Evolutionary conservation across 2,113 vertebrate species (phyloP), one percentile per base, ranked within the genome.

Genomic region (Pica pica): DNA sequence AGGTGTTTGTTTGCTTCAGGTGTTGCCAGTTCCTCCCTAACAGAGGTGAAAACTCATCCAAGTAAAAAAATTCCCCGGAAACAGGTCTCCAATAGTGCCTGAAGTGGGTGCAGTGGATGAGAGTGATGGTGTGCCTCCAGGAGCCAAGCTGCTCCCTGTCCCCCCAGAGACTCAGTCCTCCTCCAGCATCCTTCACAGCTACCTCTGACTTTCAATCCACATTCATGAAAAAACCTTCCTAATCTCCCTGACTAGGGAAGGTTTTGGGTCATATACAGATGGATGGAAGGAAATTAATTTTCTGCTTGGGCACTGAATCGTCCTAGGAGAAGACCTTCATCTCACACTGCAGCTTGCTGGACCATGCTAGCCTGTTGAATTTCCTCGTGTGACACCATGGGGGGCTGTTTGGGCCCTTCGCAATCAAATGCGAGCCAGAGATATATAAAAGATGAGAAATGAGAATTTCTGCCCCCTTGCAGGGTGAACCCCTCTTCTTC

Each of bases 231-330:
- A 82, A 93, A 93, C 41, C 61, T 93, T 95, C 81, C 76, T 69
- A 85, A 82, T 87, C 63, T 91, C 35, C 57, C 81, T 46, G 81
- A 67, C 49, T 82, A 39, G 81, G 65, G 70, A 95, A 91, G 83
- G 88, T 13, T 96, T 95, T 76, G 94, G 85, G 94, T 95, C 94
- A 90, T 84, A 93, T 49, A 95, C 87, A 94, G 93, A 96, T 73
- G 96, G 91, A 87, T 94, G 84, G 95, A 95, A 95, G 65, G 70
- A 95, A 95, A 89, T 93, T 94, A 95, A 94, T 97, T 97, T 97
- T 95, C 94, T 95, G 94, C 93, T 92, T 97, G 95, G 89, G 93
- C 86, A 95, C 95, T 71, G 91, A 94, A 67, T 94, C 69, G 9
- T 94, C 94, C 86, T 95, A 91, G 86, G 95, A 94, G 94, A 91